Evolutionary conservation across 1,140 invertebrate species (phyloP).

Genomic region (Drosophila albomicans): DNA sequence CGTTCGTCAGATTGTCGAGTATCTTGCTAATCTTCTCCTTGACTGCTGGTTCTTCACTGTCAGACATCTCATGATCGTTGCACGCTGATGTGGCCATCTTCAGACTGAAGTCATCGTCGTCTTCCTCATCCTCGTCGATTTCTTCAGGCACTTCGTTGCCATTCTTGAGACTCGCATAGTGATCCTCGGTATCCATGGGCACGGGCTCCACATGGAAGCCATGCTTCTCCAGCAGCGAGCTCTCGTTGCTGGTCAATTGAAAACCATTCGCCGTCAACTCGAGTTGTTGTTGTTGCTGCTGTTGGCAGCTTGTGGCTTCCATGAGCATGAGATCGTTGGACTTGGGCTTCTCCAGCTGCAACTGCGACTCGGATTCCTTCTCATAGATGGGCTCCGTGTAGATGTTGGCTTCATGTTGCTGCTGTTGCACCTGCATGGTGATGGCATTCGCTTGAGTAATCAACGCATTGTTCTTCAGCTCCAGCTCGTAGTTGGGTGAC

Average conservation of each 20-base stretch:
- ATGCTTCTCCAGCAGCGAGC: conserved; percentile 62
- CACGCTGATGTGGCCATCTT: conserved; percentile 74
- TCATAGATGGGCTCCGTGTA: conserved; percentile 56
- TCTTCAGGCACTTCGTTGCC: conserved; percentile 27
- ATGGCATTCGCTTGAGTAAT: conserved; percentile 45
- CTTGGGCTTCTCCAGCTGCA: conserved; percentile 39
- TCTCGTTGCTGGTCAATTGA: conserved; percentile 26
- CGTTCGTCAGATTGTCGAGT: conserved; percentile 80
- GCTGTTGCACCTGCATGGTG: conserved; percentile 43
- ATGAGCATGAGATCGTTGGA: conserved; percentile 60
- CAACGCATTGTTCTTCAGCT: conserved; percentile 67
- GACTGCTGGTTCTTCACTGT: conserved; percentile 77
- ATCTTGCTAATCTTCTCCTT: conserved; percentile 84
- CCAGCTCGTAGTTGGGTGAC: conserved; percentile 59
- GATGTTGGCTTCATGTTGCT: conserved; percentile 24
- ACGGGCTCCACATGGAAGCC: conserved; percentile 46
- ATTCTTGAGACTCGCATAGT: conserved; percentile 28
- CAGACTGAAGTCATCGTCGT: conserved; percentile 78
- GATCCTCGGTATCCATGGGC: conserved; percentile 61
- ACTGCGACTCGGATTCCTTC: conserved; percentile 43
- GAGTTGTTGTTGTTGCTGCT: conserved; percentile 45
- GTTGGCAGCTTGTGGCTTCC: conserved; percentile 32
- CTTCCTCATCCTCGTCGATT: conserved; percentile 72
- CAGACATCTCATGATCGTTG: conserved; percentile 78
- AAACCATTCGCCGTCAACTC: conserved; percentile 49